Evolutionary conservation across 2,888 invertebrate species (phyloP).

Genomic region (Chrysolina oricalcia): DNA sequence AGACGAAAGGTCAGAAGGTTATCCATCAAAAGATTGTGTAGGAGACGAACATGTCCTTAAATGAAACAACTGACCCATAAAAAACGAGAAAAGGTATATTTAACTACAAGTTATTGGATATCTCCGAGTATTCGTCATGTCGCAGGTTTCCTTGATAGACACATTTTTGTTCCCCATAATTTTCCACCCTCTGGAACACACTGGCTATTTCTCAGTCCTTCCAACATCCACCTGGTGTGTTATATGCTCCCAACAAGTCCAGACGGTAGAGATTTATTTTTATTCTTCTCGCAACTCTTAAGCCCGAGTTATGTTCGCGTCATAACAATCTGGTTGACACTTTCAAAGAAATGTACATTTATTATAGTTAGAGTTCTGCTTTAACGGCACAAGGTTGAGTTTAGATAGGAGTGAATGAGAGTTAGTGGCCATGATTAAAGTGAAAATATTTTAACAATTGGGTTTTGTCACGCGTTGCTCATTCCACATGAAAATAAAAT

Average conservation of each 20-base stretch:
- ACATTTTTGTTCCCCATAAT: slow-evolving; percentile 6
- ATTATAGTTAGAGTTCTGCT: slow-evolving; percentile 13
- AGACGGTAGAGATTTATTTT: slow-evolving; percentile 16
- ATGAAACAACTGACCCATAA: no score
- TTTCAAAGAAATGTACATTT: slow-evolving; percentile 19
- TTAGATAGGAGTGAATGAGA: background rate
- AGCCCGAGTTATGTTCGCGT: slow-evolving; percentile 15
- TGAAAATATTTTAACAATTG: background rate
- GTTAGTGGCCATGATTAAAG: background rate
- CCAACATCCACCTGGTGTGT: background rate
- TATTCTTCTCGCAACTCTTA: slow-evolving; percentile 15
- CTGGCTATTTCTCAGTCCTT: slow-evolving; percentile 7
- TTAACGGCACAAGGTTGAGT: background rate
- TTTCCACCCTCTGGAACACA: slow-evolving; percentile 6
- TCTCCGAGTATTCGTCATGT: background rate
- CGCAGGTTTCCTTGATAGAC: background rate
- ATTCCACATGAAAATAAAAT: no score
- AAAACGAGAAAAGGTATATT: background rate
- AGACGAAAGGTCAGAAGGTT: no score
- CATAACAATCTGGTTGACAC: slow-evolving; percentile 23
- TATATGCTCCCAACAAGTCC: background rate
- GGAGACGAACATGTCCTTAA: no score
- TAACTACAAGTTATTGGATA: background rate
- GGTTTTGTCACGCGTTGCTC: no score
- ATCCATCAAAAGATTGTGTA: no score